Evolutionary conservation across 2,797 vertebrate genomes (phyloP).

Genomic region (Dallia pectoralis): DNA sequence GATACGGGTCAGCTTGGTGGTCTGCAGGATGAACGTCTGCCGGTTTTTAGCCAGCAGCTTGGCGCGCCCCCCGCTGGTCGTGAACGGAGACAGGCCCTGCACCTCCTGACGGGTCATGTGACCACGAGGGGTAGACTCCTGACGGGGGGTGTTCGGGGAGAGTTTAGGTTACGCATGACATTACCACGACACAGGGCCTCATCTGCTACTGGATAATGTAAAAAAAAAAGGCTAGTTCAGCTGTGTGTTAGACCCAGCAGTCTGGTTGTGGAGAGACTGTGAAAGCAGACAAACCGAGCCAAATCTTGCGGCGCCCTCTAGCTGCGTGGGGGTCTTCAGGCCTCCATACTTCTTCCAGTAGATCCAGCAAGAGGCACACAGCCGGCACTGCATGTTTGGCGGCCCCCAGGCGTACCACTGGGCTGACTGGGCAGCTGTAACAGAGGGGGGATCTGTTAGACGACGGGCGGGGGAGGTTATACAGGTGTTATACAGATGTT

Average conservation of each 20-base stretch:
- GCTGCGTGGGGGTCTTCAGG: slow-evolving; percentile 92
- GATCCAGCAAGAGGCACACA: slow-evolving; percentile 94
- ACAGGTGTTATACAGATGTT: no score
- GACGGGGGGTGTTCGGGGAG: neutral
- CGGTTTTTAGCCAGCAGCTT: slow-evolving; percentile 94
- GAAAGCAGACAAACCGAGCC: slow-evolving; percentile 74
- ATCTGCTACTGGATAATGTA: no score
- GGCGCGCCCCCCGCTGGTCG: slow-evolving; percentile 88
- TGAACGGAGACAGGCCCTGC: slow-evolving; percentile 88
- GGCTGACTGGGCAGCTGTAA: slow-evolving; percentile 86
- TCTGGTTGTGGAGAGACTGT: neutral
- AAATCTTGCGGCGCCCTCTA: slow-evolving; percentile 85
- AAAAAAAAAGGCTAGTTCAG: no score
- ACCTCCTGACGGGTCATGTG: slow-evolving; percentile 90
- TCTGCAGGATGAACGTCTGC: slow-evolving; percentile 92
- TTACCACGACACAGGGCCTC: no score
- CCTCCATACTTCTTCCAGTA: slow-evolving; percentile 98
- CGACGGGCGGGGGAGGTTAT: no score
- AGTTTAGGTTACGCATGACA: no score
- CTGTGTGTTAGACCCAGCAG: neutral
- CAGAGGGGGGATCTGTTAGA: neutral
- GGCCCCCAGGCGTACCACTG: slow-evolving; percentile 98
- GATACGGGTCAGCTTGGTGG: slow-evolving; percentile 90
- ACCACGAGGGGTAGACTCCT: slow-evolving; percentile 79
- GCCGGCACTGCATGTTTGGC: slow-evolving; percentile 94